phyloP scores from a whole-genome alignment of 1,140 invertebrate species.

The Amyelois transitella region DNA sequence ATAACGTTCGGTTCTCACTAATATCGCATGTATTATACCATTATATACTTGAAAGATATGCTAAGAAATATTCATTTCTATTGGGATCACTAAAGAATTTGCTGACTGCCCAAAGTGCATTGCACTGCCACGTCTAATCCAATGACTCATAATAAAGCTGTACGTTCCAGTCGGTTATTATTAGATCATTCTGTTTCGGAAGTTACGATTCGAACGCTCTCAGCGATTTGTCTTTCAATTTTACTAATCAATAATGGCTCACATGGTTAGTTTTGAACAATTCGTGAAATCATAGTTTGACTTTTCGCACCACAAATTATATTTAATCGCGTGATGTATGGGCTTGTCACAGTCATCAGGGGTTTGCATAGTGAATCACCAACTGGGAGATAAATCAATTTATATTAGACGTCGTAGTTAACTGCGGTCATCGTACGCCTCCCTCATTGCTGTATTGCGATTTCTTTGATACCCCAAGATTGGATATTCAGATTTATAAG shows the following conservation, averaged over 20 bases:
- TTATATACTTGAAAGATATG: too few species aligned
- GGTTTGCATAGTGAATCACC: slow-evolving; percentile 9
- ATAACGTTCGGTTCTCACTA: too few species aligned
- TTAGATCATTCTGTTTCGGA: slow-evolving; percentile 6
- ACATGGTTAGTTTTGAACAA: neutral
- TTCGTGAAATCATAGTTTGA: neutral
- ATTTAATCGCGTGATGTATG: slow-evolving; percentile 12
- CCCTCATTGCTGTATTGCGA: slow-evolving; percentile 34
- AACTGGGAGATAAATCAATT: slow-evolving; percentile 14
- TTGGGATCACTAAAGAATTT: neutral
- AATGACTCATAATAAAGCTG: slow-evolving; percentile 14
- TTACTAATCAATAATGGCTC: neutral
- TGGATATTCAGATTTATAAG: slow-evolving; percentile 37
- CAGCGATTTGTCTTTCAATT: neutral
- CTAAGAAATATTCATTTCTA: neutral
- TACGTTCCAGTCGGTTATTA: slow-evolving; percentile 3
- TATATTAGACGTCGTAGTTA: slow-evolving; percentile 7
- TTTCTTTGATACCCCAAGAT: slow-evolving; percentile 21
- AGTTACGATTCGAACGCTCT: neutral
- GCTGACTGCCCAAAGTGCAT: slow-evolving; percentile 11
- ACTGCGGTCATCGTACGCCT: slow-evolving; percentile 18
- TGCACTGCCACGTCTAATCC: slow-evolving; percentile 10
- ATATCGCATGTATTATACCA: too few species aligned
- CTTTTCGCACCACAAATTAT: slow-evolving; percentile 5
- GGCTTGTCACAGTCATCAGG: slow-evolving; percentile 10